phyloP scores from a whole-genome alignment of 2,888 invertebrate genomes.

The Lepetodrilus schrolli region DNA sequence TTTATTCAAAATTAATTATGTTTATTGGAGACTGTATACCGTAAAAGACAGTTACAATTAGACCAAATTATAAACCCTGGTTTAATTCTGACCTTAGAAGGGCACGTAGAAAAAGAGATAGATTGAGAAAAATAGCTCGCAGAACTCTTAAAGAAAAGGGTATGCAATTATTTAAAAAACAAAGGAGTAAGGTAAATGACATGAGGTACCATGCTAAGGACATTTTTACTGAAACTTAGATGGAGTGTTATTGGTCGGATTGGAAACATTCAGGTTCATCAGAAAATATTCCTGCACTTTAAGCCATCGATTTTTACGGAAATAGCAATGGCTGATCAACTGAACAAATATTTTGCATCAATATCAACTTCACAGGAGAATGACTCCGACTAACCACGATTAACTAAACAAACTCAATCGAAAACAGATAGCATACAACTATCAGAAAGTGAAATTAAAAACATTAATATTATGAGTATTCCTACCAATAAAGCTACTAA shows the following conservation, averaged over 20 bases:
- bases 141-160: background rate
- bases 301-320: conserved; percentile 13
- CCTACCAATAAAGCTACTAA: conserved; percentile 32
- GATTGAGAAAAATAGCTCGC: conserved; percentile 26
- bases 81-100: conserved; percentile 30
- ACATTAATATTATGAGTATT: conserved; percentile 23
- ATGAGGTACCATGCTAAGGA: conserved; percentile 18
- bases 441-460: conserved; percentile 8
- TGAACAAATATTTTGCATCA: conserved; percentile 30
- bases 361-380: too few relatives aligned
- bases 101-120: conserved; percentile 24
- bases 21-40: too few relatives aligned
- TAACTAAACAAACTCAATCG: background rate
- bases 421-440: conserved; percentile 16
- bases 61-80: conserved; percentile 31
- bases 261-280: background rate
- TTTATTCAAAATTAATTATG: background rate
- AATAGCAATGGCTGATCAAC: conserved; percentile 29
- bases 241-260: conserved; percentile 1
- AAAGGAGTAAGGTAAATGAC: conserved; percentile 34
- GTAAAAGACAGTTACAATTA: conserved; percentile 27
- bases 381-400: too few relatives aligned
- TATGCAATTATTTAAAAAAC: background rate
- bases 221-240: conserved; percentile 18
- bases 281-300: background rate